Evolutionary conservation across 2,113 vertebrate genomes (phyloP), one percentile per base, ranked within the genome.

Genomic region (Heteronetta atricapilla): DNA sequence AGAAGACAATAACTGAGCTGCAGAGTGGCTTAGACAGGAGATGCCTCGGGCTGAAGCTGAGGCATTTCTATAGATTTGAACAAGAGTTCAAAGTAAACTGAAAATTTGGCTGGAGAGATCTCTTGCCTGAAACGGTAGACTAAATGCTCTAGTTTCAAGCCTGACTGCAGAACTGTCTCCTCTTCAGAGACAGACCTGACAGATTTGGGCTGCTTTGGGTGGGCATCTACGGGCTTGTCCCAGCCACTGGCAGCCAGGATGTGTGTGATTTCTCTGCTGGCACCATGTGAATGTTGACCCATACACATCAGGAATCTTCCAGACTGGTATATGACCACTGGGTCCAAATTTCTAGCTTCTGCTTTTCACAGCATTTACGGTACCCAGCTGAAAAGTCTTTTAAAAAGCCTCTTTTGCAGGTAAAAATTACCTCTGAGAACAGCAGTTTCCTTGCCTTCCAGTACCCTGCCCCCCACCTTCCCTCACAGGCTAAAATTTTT

Each of bases 211-310:
- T 36, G 50, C 50, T 28, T 3, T 42, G 62, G 40, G 19, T 40
- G n/a, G 42, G 40, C 21, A 7, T 48, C 36, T 75, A 56, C 14
- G 23, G 36, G 28, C 60, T 40, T 22, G 8, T n/a, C 33, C 58
- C 36, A 82, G 25, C 34, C 29, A 13, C 68, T 15, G 15, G 29
- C 15, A 70, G 50, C 26, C 40, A 53, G 62, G 29, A 29, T 2
- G 0, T 11, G 53, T 17, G 55, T 20, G 23, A 33, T 14, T 34
- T 22, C 44, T 5, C 28, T 52, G 9, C 2, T 58, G 38, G 3
- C 14, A 25, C 62, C 31, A 70, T 21, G 3, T 0, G 0, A 26
- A 31, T 23, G 4, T 56, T 29, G 5, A 33, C 52, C 82, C 38
- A 10, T 10, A 10, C 1, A 1, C 18, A 28, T 8, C 50, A 53